These are phyloP conservation scores for Grammomys surdaster DNA, from an alignment of 2,113 vertebrate genomes.

Conservation along the genomic window DNA sequence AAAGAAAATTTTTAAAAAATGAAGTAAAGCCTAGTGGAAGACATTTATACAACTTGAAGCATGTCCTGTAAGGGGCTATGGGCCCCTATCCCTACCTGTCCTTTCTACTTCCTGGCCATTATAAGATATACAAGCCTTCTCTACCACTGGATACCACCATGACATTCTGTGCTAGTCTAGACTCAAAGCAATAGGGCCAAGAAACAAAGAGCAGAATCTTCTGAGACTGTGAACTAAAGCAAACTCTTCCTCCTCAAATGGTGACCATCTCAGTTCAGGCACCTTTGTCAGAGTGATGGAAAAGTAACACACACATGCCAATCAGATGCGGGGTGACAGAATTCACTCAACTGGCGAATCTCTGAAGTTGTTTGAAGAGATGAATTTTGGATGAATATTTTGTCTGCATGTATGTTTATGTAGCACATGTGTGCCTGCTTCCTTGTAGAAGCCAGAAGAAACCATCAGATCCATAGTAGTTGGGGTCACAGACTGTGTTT, in stretches of 20 bases:
- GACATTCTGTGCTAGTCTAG: too few relatives aligned
- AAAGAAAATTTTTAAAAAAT: not conserved
- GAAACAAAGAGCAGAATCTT: not conserved
- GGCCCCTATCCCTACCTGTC: not conserved
- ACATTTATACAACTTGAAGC: not conserved
- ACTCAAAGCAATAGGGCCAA: not conserved
- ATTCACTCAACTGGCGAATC: not conserved
- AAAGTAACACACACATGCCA: not conserved
- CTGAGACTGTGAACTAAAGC: not conserved
- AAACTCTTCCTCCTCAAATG: not conserved
- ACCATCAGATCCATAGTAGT: not conserved
- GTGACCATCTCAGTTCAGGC: not conserved
- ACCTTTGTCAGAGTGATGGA: not conserved
- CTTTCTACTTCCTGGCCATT: not conserved
- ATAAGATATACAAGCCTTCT: too few relatives aligned
- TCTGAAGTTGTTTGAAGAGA: not conserved
- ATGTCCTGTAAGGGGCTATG: not conserved
- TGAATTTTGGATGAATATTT: slow-evolving; percentile 23
- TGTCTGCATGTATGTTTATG: not conserved
- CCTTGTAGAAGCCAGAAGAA: not conserved
- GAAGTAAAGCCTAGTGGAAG: not conserved
- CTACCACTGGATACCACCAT: too few relatives aligned
- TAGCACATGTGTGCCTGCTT: not conserved
- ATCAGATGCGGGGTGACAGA: not conserved
- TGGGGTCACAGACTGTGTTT: not conserved